Evolutionary conservation across 2,888 invertebrate species (phyloP), one percentile per base, ranked within the genome.

Genomic region (Gastrophysa polygoni): DNA sequence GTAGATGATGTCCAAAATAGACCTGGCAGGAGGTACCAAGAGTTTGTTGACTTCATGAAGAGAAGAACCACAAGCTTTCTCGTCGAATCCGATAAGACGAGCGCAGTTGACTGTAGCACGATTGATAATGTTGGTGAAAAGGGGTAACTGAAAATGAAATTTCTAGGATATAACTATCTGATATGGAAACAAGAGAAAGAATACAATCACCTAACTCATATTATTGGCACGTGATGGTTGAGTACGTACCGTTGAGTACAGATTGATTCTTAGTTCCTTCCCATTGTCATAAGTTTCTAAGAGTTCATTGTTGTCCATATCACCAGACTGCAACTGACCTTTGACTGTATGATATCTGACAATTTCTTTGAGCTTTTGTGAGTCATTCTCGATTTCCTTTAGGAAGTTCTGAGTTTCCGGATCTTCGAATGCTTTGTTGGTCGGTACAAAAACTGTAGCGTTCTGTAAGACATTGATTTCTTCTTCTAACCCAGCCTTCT

Each of bases 41-140:
- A 88, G 81, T 69, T 84, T 85, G 72, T 88, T 87, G 1, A 91
- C 83, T 73, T 88, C 85, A 73, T 91, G 89, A 17, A 90, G 80
- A 7, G 88, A 84, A 0, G 88, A 88, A 59, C 89, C 89, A 71
- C 91, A 91, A 29, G 88, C 87, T 73, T 87, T 85, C 64, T 87
- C 84, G 69, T 89, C 88, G 59, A 85, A 84, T 67, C 84, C 84
- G 0, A 85, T 81, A 10, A 91, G 75, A 7, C 86, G 82, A 1
- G 88, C 89, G 76, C 91, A 91, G 75, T 91, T 89, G 0, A 88
- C 87, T 0, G 90, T 89, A 1, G 87, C 85, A 52, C 87, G 82
- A 67, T 87, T 85, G 74, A 85, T 84, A 1, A 85, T 81, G 66
- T 85, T 85, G 20, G 83, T 81, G 72, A 87, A 85, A 32, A 87